Base-by-base conservation (phyloP, 2,888 invertebrate species). In the Pharmacophagus antenor region DNA sequence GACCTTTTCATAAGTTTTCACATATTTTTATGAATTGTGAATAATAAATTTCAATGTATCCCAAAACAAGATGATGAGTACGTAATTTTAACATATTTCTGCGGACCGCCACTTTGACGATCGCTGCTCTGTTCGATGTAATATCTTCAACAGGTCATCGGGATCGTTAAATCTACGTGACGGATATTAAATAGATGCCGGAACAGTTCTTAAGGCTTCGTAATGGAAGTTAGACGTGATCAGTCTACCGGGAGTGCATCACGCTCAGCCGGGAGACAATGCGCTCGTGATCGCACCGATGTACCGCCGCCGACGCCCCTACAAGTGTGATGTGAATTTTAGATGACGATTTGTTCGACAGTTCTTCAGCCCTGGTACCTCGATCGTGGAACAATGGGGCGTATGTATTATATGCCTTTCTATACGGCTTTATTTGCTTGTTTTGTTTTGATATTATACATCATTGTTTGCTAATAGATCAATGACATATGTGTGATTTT, bases 241-340 rank as follows among this genome's bases (percentile, higher is more conserved):
- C 61, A 49, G 52, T 31, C 44, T 62, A 55, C 63, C 62, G 59
- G 61, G 63, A 51, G 55, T 54, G 61, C 65, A 64, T 67, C 66
- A 67, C 68, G 68, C 64, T 51, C 61, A 15, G 49, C 10, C 63
- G 63, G 31, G 57, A 51, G 58, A 64, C 67, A 65, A 62, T 59
- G 54, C 61, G 46, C 56, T 68, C 68, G 68, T 68, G 68, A 65
- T 62, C 62, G 63, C n/a, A 23, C 25, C 55, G 21, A 41, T 51
- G 47, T 50, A 55, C 54, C 44, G 50, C 27, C 59, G 63, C 21
- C 54, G 59, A 48, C 58, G 59, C 57, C 50, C 57, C 55, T 22
- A 25, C 52, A 58, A 53, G 27, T 66, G 67, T 66, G 67, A 64
- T 65, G 60, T 67, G 68, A 67, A 67, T 68, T 52, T 49, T 41